Conservation (phyloP, 2,888 invertebrate genomes). For the Merodon equestris region DNA sequence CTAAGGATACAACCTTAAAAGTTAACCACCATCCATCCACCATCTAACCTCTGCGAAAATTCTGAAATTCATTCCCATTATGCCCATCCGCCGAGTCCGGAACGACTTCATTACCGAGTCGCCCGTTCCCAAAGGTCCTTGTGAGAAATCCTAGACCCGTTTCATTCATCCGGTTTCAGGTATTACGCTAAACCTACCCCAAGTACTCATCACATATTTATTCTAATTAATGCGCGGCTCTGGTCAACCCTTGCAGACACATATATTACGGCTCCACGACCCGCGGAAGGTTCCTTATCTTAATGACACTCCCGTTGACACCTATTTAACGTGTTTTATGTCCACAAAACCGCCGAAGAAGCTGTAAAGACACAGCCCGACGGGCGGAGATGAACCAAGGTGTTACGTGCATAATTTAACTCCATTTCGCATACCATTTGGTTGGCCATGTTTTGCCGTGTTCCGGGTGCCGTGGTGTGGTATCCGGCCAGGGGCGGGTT, state of each 20-base stretch:
- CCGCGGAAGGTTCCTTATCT: slow-evolving; percentile 54
- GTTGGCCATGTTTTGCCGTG: slow-evolving; percentile 8
- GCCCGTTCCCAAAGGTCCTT: too few relatives aligned
- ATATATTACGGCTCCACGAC: slow-evolving; percentile 39
- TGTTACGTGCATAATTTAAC: slow-evolving; percentile 58
- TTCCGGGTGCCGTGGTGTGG: background rate
- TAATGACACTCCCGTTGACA: slow-evolving; percentile 64
- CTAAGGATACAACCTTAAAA: too few relatives aligned
- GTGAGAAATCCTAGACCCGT: slow-evolving; percentile 24
- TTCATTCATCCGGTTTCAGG: slow-evolving; percentile 30
- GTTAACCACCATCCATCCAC: too few relatives aligned
- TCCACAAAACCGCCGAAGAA: slow-evolving; percentile 33
- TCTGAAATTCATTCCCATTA: slow-evolving; percentile 64
- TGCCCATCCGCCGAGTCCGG: slow-evolving; percentile 1
- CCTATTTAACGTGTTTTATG: slow-evolving; percentile 64
- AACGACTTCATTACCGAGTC: slow-evolving; percentile 36
- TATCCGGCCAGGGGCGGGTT: slow-evolving; percentile 19
- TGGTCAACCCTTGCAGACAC: slow-evolving; percentile 64
- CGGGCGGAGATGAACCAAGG: slow-evolving; percentile 36
- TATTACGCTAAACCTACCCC: slow-evolving; percentile 43
- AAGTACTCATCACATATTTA: slow-evolving; percentile 64
- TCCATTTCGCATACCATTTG: slow-evolving; percentile 46
- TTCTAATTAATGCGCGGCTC: slow-evolving; percentile 63
- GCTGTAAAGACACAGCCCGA: slow-evolving; percentile 10
- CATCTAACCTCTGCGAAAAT: slow-evolving; percentile 1